Base-by-base conservation (phyloP, 2,113 vertebrate species). In the Eudyptes chrysolophus region DNA sequence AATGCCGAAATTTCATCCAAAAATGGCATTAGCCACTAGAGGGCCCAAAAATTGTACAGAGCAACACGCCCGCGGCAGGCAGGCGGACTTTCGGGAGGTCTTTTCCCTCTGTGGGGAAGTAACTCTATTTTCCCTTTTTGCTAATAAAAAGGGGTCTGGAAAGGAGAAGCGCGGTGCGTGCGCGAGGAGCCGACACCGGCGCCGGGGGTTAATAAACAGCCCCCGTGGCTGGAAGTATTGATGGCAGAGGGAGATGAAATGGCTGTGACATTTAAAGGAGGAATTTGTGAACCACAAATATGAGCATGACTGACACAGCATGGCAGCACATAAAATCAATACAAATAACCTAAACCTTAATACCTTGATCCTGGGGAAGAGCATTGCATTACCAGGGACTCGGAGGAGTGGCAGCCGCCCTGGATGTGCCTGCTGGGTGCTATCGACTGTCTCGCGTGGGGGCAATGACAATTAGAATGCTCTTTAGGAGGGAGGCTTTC, bases 281-380 rank as follows among this genome's bases (percentile, higher is more conserved):
- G 99, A 99, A 99, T 99, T 99, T 99, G 99, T 99, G 99, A 99
- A 99, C 98, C 99, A 99, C 99, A 99, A 99, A 99, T 99, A 99
- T 99, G 98, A 99, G 99, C 98, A 94, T 99, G 99, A 98, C 98
- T 98, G 98, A 99, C 96, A 96, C 98, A 97, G 99, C 98, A 98
- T 98, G 98, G 99, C 98, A 98, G 99, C 99, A 99, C 99, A 99
- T 98, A 99, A 99, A 99, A 99, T 99, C 99, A 99, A 99, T 99
- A 99, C 99, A 99, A 99, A 99, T 99, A 99, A 99, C 99, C 98
- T 98, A 99, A 99, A 99, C 99, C 99, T 99, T 99, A 99, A 99
- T 99, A 99, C 99, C 98, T 99, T 99, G 99, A 99, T 99, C 99
- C 98, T 49, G 96, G 98, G 98, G 99, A 99, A 99, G 99, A 99